A percentile compares a stretch with the other conserved stretches of the same genome.
phyloP scores from a whole-genome alignment of 2,113 vertebrate genomes.

The Grus americana region DNA sequence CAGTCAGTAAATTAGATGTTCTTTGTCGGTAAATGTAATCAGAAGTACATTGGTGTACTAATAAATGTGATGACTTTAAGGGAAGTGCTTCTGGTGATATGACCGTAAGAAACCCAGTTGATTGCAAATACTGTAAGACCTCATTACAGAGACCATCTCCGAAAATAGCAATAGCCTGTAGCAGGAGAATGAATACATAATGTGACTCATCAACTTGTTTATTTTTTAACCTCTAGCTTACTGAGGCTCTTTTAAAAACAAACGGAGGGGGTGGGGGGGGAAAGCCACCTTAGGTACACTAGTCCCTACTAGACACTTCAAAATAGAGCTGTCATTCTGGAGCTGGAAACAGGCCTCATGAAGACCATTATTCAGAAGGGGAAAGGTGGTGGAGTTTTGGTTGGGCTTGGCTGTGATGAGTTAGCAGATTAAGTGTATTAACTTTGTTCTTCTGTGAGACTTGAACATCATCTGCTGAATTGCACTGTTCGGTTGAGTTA shows the following conservation, averaged over 20 bases:
- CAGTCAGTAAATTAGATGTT: neutral
- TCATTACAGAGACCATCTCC: neutral
- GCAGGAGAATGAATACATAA: neutral
- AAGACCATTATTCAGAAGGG: neutral
- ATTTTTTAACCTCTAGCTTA: neutral
- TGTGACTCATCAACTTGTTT: neutral
- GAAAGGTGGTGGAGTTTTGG: neutral
- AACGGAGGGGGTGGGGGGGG: neutral
- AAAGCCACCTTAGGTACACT: neutral
- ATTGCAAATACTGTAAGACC: neutral
- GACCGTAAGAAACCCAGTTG: neutral
- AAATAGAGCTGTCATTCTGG: neutral
- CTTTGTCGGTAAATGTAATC: neutral
- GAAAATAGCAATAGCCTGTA: conserved; percentile 13
- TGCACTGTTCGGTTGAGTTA: neutral
- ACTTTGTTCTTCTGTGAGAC: neutral
- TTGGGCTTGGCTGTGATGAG: neutral
- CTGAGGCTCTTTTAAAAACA: neutral
- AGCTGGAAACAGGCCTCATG: neutral
- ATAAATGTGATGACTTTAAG: neutral
- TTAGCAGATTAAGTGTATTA: neutral
- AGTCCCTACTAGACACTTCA: neutral
- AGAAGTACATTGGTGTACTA: neutral
- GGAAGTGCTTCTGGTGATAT: neutral
- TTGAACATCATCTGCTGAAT: neutral